Conservation (phyloP, 1,140 invertebrate species). For the Liolophura sinensis region DNA sequence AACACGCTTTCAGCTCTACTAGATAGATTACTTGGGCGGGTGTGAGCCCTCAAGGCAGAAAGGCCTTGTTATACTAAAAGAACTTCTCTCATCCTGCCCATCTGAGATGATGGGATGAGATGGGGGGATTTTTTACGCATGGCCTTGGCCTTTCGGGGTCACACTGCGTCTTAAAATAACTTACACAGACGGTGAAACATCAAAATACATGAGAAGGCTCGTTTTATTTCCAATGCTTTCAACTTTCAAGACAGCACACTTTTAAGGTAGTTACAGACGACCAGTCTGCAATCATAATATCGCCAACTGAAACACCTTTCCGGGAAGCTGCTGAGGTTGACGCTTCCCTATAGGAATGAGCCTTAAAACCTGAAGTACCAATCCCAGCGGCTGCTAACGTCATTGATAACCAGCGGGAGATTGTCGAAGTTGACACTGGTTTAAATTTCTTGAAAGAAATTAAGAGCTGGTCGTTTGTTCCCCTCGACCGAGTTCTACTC, state of each 20-base stretch:
- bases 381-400: conserved; percentile 10
- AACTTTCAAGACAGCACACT: conserved; percentile 17
- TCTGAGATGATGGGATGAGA: too few relatives aligned
- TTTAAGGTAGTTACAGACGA: conserved; percentile 11
- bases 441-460: conserved; percentile 9
- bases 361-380: conserved; percentile 8
- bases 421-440: conserved; percentile 12
- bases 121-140: too few relatives aligned
- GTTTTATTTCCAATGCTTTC: too few relatives aligned
- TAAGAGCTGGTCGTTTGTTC: conserved; percentile 9
- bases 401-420: conserved; percentile 1
- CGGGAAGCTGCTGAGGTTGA: conserved; percentile 4
- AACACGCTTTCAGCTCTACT: too few relatives aligned
- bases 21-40: too few relatives aligned
- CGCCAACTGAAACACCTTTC: conserved; percentile 8
- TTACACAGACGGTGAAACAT: too few relatives aligned
- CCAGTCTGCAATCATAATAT: conserved; percentile 21
- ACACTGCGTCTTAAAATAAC: too few relatives aligned
- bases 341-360: conserved; percentile 12
- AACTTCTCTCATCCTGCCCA: too few relatives aligned
- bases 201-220: too few relatives aligned
- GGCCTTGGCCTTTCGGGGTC: too few relatives aligned
- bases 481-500: conserved; percentile 3
- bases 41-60: too few relatives aligned
- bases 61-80: too few relatives aligned